Conservation (phyloP, 2,797 vertebrate species). For the Salarias fasciatus region DNA sequence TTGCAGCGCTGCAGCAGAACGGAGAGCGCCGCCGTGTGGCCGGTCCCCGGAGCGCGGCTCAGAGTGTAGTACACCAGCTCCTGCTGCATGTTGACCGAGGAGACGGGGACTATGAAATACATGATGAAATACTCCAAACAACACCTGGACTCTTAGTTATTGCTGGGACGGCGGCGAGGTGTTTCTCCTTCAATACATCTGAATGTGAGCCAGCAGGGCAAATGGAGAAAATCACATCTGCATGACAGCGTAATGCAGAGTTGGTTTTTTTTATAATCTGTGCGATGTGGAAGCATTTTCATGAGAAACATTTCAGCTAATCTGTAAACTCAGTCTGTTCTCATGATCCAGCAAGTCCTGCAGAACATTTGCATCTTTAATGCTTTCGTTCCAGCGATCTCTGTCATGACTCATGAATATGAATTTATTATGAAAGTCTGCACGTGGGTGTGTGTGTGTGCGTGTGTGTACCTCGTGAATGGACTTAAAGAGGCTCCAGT, state of each 20-base stretch:
- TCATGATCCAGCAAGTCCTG: conserved; percentile 26
- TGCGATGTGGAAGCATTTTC: conserved; percentile 2
- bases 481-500: conserved; percentile 97
- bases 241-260: no score
- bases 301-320: conserved; percentile 17
- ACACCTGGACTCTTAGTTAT: no score
- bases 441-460: conserved; percentile 13
- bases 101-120: background rate
- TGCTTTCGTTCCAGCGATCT: conserved; percentile 29
- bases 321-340: conserved; percentile 25
- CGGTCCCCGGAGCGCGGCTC: conserved; percentile 87
- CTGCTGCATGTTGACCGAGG: conserved; percentile 83
- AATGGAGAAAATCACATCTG: no score
- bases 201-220: no score
- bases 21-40: conserved; percentile 91
- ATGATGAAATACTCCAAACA: background rate
- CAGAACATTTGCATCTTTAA: conserved; percentile 45
- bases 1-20: conserved; percentile 96
- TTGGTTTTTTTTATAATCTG: background rate
- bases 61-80: conserved; percentile 97
- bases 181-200: no score
- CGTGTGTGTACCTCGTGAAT: conserved; percentile 89
- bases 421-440: conserved; percentile 32
- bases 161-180: no score
- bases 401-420: conserved; percentile 35